Conservation (phyloP, 2,888 invertebrate genomes). For the Gasteruption jaculator region DNA sequence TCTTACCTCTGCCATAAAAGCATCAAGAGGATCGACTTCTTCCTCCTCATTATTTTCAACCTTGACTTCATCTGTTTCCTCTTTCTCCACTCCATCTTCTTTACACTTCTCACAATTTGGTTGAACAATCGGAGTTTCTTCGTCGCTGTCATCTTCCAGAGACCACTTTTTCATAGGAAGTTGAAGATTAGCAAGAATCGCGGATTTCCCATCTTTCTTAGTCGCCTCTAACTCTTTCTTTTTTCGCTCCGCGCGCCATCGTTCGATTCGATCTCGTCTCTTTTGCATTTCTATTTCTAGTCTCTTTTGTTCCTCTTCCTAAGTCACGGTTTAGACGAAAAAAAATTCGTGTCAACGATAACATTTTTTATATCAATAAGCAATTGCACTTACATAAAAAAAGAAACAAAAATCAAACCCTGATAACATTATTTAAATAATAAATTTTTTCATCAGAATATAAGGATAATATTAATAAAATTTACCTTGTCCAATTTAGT, state of each 20-base stretch:
- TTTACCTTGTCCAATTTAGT: conserved; percentile 70
- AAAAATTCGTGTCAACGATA: too few relatives aligned
- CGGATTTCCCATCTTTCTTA: conserved; percentile 72
- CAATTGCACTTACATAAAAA: neutral
- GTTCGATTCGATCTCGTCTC: conserved; percentile 89
- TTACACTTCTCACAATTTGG: conserved; percentile 41
- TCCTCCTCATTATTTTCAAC: conserved; percentile 44
- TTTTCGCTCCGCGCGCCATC: conserved; percentile 92
- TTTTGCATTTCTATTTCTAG: conserved; percentile 95
- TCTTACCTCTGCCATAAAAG: conserved; percentile 83
- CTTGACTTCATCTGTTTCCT: conserved; percentile 41
- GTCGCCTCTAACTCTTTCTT: conserved; percentile 78
- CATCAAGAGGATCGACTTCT: conserved; percentile 94
- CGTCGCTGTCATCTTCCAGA: conserved; percentile 93
- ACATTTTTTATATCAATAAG: too few relatives aligned
- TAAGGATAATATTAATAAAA: neutral
- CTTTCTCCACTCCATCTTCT: conserved; percentile 59
- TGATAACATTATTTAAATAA: neutral
- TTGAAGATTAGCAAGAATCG: conserved; percentile 60
- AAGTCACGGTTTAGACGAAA: conserved; percentile 22
- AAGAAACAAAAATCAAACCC: neutral
- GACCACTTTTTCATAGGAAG: conserved; percentile 82
- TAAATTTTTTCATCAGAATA: conserved; percentile 9
- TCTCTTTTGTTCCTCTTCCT: conserved; percentile 86
- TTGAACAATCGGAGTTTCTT: conserved; percentile 57